Evolutionary conservation across 2,888 invertebrate species (phyloP).

Genomic region (Sinodicranocentrus sp.): DNA sequence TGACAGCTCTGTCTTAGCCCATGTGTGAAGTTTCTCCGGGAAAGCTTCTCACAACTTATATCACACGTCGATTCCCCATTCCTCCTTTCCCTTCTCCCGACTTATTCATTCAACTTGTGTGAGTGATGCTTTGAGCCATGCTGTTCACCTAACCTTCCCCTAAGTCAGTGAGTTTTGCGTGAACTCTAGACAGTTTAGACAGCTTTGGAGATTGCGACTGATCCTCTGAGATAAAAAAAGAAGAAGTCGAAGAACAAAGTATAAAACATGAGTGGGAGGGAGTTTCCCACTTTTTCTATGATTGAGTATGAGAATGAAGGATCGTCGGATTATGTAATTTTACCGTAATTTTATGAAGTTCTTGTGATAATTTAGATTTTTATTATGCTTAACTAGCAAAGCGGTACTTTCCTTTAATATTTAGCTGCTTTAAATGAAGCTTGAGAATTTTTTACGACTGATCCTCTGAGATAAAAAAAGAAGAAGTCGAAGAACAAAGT

Average conservation of each 20-base stretch:
- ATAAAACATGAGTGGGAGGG: conserved; percentile 22
- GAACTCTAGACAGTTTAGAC: conserved; percentile 56
- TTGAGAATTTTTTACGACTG: no score
- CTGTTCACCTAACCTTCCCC: neutral
- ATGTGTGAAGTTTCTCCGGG: conserved; percentile 27
- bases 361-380: neutral
- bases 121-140: conserved; percentile 1
- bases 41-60: neutral
- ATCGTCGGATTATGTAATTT: no score
- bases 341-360: no score
- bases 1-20: conserved; percentile 20
- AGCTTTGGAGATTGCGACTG: conserved; percentile 57
- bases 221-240: conserved; percentile 53
- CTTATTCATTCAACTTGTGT: neutral
- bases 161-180: conserved; percentile 15
- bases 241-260: conserved; percentile 24
- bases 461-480: conserved; percentile 53
- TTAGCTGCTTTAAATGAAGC: neutral
- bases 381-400: neutral
- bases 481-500: conserved; percentile 24
- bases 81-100: conserved; percentile 1
- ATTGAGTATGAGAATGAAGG: no score
- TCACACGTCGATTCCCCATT: neutral
- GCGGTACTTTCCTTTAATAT: neutral
- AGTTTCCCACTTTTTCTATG: neutral